These are phyloP conservation scores for Agrotis segetum DNA, from an alignment of 2,888 invertebrate genomes.

Conservation along the genomic window DNA sequence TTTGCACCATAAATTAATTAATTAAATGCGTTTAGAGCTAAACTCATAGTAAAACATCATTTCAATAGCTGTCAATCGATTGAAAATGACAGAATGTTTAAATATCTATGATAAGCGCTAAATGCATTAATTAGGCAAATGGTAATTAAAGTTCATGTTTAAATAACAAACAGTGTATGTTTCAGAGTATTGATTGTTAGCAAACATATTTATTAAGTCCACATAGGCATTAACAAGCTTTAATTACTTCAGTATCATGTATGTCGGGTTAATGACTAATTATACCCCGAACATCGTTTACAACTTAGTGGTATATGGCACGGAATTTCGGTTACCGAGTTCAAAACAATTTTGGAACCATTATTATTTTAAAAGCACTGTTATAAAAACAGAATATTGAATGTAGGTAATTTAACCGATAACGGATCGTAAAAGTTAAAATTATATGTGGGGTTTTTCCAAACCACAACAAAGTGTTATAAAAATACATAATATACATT, in stretches of 20 bases:
- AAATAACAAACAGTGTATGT: conserved; percentile 13
- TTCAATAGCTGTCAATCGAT: not conserved
- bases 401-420: conserved; percentile 14
- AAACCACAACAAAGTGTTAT: conserved; percentile 10
- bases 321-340: conserved; percentile 9
- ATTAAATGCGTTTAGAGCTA: not conserved
- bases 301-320: conserved; percentile 11
- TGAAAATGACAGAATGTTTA: not conserved
- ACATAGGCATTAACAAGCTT: conserved; percentile 21
- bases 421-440: conserved; percentile 21
- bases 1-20: not conserved
- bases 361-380: conserved; percentile 33
- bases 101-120: not conserved
- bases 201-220: conserved; percentile 26
- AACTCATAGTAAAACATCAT: not conserved
- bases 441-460: conserved; percentile 24
- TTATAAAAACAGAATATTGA: conserved; percentile 15
- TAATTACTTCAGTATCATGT: conserved; percentile 26
- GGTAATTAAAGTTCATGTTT: conserved; percentile 7
- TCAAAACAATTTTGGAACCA: conserved; percentile 23
- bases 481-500: not conserved
- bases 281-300: conserved; percentile 26
- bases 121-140: not conserved
- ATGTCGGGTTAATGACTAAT: conserved; percentile 20
- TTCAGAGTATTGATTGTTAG: conserved; percentile 15